Evolutionary conservation across 2,113 vertebrate genomes (phyloP).

Genomic region (Gymnorhina tibicen): DNA sequence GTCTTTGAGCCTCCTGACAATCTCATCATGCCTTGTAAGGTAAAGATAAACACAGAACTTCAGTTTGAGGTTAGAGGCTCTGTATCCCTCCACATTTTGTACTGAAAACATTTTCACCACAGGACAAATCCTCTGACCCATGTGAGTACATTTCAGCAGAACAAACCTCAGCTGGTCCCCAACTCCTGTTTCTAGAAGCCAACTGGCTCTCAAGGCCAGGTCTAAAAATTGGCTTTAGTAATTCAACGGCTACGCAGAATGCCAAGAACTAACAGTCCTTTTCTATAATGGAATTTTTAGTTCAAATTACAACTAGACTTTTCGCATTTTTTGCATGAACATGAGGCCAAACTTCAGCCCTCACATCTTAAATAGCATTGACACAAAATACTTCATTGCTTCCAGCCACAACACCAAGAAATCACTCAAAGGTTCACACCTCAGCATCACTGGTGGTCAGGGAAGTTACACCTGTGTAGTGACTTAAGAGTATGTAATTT

Average conservation of each 20-base stretch:
- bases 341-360: not conserved
- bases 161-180: not conserved
- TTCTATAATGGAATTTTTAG: not conserved
- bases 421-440: not conserved
- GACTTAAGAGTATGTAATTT: not conserved
- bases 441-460: not conserved
- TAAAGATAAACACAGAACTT: not conserved
- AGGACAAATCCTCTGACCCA: not conserved
- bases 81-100: not conserved
- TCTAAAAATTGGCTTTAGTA: not conserved
- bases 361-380: rapidly evolving
- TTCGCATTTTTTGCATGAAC: not conserved
- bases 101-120: not conserved
- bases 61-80: not conserved
- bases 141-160: not conserved
- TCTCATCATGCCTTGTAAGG: not conserved
- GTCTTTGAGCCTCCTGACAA: not conserved
- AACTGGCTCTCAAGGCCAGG: not conserved
- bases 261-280: not conserved
- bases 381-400: not conserved
- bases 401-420: not conserved
- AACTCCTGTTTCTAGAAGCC: not conserved
- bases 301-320: not conserved
- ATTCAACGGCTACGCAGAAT: not conserved
- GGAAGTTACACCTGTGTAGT: not conserved